phyloP scores from a whole-genome alignment of 2,113 vertebrate species.

The Pygathrix nemaeus region DNA sequence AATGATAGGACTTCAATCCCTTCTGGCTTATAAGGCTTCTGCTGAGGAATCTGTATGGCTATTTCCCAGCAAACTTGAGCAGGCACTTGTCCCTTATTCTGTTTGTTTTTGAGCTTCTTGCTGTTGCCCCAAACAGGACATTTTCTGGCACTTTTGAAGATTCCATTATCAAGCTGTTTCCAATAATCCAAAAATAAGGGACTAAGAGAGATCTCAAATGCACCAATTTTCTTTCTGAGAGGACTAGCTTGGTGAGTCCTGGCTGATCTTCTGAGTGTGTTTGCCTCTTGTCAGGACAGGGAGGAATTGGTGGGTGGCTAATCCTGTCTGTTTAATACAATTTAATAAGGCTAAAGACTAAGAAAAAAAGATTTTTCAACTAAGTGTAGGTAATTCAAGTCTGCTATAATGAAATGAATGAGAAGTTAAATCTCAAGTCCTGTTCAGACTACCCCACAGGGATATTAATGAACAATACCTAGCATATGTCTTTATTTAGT shows the following conservation, averaged over 20 bases:
- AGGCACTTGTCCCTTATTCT: too few species aligned
- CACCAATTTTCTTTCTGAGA: background rate
- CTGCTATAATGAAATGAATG: background rate
- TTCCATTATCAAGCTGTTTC: too few species aligned
- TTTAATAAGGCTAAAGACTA: background rate
- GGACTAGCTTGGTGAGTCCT: accelerated
- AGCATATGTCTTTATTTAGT: background rate
- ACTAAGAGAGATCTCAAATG: background rate
- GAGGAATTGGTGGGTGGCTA: background rate
- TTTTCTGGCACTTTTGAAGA: background rate
- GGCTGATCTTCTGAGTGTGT: background rate
- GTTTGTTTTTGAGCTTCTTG: too few species aligned
- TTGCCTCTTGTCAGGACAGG: background rate
- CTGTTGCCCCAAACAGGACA: background rate
- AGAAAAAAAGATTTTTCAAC: background rate
- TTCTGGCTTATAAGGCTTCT: too few species aligned
- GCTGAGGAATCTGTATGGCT: too few species aligned
- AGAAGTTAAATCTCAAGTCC: background rate
- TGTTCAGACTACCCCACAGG: accelerated
- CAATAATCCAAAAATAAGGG: background rate
- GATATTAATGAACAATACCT: too few species aligned
- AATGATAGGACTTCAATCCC: too few species aligned
- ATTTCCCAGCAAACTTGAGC: background rate
- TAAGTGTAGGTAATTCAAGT: background rate
- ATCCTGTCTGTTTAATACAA: background rate